Evolutionary conservation across 2,113 vertebrate species (phyloP), one percentile per base, ranked within the genome.

Genomic region (Pollimyrus isidori): DNA sequence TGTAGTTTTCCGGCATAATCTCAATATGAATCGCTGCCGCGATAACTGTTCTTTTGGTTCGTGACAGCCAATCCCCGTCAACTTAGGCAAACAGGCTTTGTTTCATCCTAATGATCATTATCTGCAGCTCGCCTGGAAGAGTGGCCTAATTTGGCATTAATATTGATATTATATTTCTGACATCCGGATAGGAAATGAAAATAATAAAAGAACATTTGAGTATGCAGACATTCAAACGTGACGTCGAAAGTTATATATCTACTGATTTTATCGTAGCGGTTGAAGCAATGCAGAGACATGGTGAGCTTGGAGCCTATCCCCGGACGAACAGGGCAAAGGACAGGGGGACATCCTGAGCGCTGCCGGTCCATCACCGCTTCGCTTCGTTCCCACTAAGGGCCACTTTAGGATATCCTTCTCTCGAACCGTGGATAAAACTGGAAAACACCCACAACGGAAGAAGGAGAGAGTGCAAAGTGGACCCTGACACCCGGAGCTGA

Each of bases 91-190:
- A 80, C 35, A 80, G 73, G 73, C 35, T 35, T 80, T 42, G 73
- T 42, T 69, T 80, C 35, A 80, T 35, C 35, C 35, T 80, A 80
- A 80, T 42, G 35, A 80, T 80, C 5, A 39, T 39, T 80, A 80
- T 15, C 73, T 80, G 73, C 0, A 3, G 15, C 15, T 80, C 5
- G 35, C 73, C 35, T 42, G 73, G 35, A 35, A 17, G 15, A 19
- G 73, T 39, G 30, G 6, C 73, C 30, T 80, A 42, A 80, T 80
- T 80, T 80, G 35, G 15, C 35, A 80, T 80, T 35, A 42, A 42
- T 80, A 80, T 80, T 80, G 73, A 39, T 80, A 80, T 80, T 80
- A 42, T 69, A 42, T 80, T 80, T 80, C 73, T 39, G 73, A 80
- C 39, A 80, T 80, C 73, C 35, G 1, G 30, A 42, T 1, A 42